Conservation (phyloP, 2,888 invertebrate species). For the Erebia aethiops region DNA sequence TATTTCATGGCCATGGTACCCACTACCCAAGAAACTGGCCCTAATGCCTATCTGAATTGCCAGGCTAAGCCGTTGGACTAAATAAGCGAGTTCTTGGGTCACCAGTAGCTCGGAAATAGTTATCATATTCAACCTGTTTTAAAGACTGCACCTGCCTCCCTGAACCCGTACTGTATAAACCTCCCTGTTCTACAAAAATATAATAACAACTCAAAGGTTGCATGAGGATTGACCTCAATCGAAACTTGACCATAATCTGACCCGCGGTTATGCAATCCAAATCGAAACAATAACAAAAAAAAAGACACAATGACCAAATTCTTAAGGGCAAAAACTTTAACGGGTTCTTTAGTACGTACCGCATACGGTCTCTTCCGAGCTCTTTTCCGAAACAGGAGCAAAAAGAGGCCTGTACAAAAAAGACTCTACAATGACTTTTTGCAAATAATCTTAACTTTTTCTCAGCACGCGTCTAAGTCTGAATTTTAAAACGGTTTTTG, state of each 20-base stretch:
- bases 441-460: constrained; percentile 74
- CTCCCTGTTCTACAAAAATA: no score
- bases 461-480: constrained; percentile 67
- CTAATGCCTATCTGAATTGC: no score
- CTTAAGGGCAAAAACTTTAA: constrained; percentile 70
- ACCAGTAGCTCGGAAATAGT: no score
- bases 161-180: no score
- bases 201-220: no score
- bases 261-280: constrained; percentile 59
- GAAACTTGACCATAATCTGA: constrained; percentile 44
- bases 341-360: constrained; percentile 63
- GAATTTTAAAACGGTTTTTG: constrained; percentile 71
- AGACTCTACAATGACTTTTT: constrained; percentile 72
- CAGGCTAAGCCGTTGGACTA: no score
- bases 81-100: no score
- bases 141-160: no score
- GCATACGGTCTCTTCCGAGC: constrained; percentile 52
- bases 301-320: constrained; percentile 53
- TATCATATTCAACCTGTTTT: no score
- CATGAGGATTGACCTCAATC: constrained; percentile 4
- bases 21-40: no score
- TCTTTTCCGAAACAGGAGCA: constrained; percentile 68
- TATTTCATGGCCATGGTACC: no score
- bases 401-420: constrained; percentile 67
- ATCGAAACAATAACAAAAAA: constrained; percentile 42